phyloP scores from a whole-genome alignment of 1,140 invertebrate genomes.

The Pantala flavescens region DNA sequence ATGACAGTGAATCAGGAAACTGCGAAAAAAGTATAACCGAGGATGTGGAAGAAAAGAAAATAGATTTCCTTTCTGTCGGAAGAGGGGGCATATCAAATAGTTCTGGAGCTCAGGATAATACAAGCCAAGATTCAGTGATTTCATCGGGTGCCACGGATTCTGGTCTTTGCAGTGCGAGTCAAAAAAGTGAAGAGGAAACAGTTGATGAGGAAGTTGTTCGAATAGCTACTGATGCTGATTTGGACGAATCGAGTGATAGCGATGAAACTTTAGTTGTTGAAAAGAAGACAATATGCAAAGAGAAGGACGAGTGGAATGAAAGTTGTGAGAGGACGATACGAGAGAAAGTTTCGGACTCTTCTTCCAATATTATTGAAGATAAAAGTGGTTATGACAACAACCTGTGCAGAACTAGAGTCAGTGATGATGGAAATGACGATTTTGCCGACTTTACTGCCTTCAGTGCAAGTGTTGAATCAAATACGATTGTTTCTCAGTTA shows the following conservation, averaged over 20 bases:
- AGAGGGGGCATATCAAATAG: neutral
- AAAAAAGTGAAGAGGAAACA: neutral
- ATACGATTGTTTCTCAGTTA: neutral
- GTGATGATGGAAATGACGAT: neutral
- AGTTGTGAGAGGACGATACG: constrained; percentile 4
- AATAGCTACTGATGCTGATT: neutral
- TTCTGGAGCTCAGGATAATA: neutral
- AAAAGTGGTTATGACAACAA: neutral
- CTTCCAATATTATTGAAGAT: neutral
- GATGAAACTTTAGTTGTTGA: constrained; percentile 12
- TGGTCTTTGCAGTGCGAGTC: neutral
- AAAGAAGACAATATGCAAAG: neutral
- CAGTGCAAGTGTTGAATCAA: neutral
- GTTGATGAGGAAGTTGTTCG: neutral
- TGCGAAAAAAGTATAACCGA: neutral
- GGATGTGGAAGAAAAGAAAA: constrained; percentile 2
- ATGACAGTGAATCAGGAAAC: neutral
- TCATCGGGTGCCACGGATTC: neutral
- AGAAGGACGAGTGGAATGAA: neutral
- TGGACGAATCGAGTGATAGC: constrained; percentile 13
- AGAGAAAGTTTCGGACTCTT: neutral
- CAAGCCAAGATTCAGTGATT: neutral
- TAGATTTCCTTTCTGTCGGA: neutral
- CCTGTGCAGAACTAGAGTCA: neutral
- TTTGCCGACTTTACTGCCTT: neutral